These are phyloP conservation scores for Camponotus fellah DNA, from an alignment of 2,888 invertebrate genomes.

Conservation along the genomic window DNA sequence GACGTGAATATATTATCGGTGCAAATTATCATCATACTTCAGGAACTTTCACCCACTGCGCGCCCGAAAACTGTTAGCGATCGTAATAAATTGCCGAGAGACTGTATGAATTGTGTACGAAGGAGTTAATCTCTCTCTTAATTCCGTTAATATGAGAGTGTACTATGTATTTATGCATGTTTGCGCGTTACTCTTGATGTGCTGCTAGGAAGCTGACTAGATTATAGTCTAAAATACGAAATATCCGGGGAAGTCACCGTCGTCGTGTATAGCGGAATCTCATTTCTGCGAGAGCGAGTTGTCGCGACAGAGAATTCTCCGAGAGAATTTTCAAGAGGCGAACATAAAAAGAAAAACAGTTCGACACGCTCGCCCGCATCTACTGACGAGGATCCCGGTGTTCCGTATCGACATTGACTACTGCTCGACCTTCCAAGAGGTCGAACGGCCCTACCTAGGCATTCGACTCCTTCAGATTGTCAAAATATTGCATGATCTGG, in stretches of 20 bases:
- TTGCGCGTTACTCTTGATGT: conserved; percentile 79
- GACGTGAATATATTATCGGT: neutral
- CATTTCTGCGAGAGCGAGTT: conserved; percentile 35
- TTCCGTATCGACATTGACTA: conserved; percentile 73
- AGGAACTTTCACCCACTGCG: conserved; percentile 41
- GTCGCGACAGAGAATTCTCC: conserved; percentile 38
- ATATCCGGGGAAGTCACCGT: conserved; percentile 55
- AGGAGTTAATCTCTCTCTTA: conserved; percentile 28
- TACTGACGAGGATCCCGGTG: conserved; percentile 63
- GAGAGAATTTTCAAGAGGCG: conserved; percentile 49
- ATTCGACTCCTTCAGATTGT: conserved; percentile 98
- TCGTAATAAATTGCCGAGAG: conserved; percentile 45
- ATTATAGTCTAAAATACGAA: conserved; percentile 82
- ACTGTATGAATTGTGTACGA: conserved; percentile 37
- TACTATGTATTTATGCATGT: conserved; percentile 53
- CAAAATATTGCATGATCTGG: conserved; percentile 99
- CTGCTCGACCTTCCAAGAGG: conserved; percentile 89
- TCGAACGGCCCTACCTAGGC: conserved; percentile 93
- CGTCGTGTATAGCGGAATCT: conserved; percentile 27
- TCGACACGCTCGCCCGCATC: conserved; percentile 18
- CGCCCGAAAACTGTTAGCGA: conserved; percentile 28
- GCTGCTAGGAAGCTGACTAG: conserved; percentile 86
- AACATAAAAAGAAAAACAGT: conserved; percentile 50
- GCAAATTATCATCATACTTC: conserved; percentile 33
- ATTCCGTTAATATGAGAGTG: conserved; percentile 38